Evolutionary conservation across 1,140 invertebrate genomes (phyloP).

Genomic region (Neomicropteryx cornuta): DNA sequence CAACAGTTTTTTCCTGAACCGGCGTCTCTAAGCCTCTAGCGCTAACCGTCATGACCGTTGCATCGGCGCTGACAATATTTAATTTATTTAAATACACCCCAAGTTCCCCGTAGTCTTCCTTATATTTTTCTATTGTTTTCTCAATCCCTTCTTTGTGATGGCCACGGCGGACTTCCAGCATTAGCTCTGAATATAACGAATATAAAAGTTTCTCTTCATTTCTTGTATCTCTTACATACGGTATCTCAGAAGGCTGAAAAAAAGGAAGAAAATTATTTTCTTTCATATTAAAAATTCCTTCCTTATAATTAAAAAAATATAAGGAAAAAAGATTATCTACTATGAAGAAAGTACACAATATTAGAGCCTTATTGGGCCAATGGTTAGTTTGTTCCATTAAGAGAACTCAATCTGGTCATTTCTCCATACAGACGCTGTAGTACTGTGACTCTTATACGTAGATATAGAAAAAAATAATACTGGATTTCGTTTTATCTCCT

Average conservation of each 20-base stretch:
- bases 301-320: background rate
- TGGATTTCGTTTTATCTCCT: background rate
- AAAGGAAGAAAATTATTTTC: constrained; percentile 10
- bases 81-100: no score
- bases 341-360: background rate
- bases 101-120: constrained; percentile 22
- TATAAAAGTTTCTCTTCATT: constrained; percentile 23
- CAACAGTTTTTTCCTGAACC: no score
- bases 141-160: constrained; percentile 15
- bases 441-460: background rate
- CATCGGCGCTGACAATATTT: no score
- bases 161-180: constrained; percentile 19
- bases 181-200: constrained; percentile 24
- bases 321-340: background rate
- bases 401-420: background rate
- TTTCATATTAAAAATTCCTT: constrained; percentile 3
- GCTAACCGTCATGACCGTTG: no score
- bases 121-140: constrained; percentile 23
- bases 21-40: no score
- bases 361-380: background rate
- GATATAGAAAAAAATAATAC: background rate
- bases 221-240: constrained; percentile 15
- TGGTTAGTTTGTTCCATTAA: background rate
- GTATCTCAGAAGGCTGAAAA: constrained; percentile 21
- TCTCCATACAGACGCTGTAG: background rate